Base-by-base conservation (phyloP, 2,113 vertebrate species). In the Oreotragus oreotragus region DNA sequence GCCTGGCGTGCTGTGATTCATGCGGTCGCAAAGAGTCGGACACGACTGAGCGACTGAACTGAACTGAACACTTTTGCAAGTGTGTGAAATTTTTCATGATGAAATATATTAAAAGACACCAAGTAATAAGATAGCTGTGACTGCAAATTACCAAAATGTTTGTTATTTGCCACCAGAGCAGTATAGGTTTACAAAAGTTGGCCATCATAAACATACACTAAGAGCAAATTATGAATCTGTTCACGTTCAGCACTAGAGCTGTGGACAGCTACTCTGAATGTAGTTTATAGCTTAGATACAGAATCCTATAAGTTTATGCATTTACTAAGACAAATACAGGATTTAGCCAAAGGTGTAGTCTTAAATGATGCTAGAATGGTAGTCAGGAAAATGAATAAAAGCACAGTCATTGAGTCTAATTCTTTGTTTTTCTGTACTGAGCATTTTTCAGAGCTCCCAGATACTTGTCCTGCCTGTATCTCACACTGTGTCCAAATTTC, bases 241-340 rank as follows among this genome's bases (percentile, higher is more conserved):
- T 96, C 19, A 14, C 57, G 39, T 85, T 97, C 85, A 96, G 89
- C 57, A 94, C 47, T 81, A 88, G 43, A 49, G 77, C 73, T 87
- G 33, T 80, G 77, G 57, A 97, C 15, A 95, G 19, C 43, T 96
- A 92, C 96, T 76, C 55, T 64, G 21, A 49, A 11, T 33, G 2
- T 70, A 55, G 14, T 27, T 88, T 84, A n/a, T 81, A 64, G 45
- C 36, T 88, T 2, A 77, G 13, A 58, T 23, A 2, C 6, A 57
- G 30, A 28, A 62, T 33, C 12, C 14, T 15, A 21, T 30, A 47
- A 16, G 85, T 90, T 76, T 96, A 85, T 60, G 84, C 51, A 83
- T 91, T 97, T 39, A 55, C 47, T 86, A 70, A 55, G 60, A 73
- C 7, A 64, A 90, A 80, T 62, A 2, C 16, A 90, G 58, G 27